phyloP scores from a whole-genome alignment of 2,113 vertebrate species.

The Dromaius novaehollandiae region DNA sequence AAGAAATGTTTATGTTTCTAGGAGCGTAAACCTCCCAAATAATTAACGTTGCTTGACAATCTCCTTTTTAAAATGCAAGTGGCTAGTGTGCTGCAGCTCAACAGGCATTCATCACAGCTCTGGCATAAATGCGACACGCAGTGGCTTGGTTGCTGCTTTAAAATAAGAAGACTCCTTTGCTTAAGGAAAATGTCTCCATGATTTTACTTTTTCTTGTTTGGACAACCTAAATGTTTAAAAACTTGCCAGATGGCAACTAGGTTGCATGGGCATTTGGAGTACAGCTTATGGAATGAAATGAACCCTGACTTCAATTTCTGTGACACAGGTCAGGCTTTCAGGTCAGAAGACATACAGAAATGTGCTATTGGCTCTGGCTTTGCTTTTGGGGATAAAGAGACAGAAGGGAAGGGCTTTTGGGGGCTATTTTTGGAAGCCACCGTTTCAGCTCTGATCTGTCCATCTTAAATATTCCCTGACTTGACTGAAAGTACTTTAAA shows the following conservation, averaged over 20 bases:
- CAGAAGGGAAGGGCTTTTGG: neutral
- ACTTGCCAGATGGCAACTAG: neutral
- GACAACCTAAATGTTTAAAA: neutral
- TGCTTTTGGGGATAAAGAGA: neutral
- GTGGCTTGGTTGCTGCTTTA: neutral
- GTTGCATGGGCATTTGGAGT: neutral
- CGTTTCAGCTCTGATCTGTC: neutral
- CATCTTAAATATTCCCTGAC: neutral
- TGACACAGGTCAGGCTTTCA: neutral
- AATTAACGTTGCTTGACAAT: constrained; percentile 58
- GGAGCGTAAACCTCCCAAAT: constrained; percentile 49
- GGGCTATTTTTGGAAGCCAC: neutral
- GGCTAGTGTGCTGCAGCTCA: constrained; percentile 45
- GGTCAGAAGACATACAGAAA: neutral
- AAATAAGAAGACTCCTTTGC: neutral
- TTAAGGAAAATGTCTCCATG: neutral
- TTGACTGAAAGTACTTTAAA: constrained; percentile 2
- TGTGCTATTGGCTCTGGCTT: neutral
- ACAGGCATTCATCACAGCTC: constrained; percentile 20
- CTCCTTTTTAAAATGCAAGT: constrained; percentile 59
- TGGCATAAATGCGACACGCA: neutral
- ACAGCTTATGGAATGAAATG: neutral
- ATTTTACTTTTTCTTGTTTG: neutral
- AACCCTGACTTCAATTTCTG: neutral
- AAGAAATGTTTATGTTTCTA: constrained; percentile 51